Percentiles rank a stretch among this genome's conserved stretches.
Evolutionary conservation across 2,888 invertebrate genomes (phyloP).

Genomic region (Stratiomys singularior): DNA sequence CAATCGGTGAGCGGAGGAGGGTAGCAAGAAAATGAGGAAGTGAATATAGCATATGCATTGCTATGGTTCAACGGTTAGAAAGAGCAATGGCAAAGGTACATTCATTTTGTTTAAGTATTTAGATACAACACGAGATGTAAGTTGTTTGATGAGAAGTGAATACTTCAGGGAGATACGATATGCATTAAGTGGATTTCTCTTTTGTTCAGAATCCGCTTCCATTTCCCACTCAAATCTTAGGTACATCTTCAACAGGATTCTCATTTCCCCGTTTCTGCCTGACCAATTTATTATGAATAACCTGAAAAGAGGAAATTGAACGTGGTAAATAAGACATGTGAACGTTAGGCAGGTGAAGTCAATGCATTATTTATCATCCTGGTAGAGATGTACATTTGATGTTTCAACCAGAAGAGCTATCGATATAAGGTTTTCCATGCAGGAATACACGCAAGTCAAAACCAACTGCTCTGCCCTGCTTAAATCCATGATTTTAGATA

Average conservation of each 20-base stretch:
- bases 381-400: too few species aligned
- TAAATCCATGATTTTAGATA: too few species aligned
- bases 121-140: not conserved
- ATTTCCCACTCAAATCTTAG: not conserved
- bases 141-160: not conserved
- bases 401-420: too few species aligned
- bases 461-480: too few species aligned
- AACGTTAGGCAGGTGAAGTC: too few species aligned
- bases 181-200: not conserved
- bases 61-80: not conserved
- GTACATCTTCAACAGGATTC: not conserved
- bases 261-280: not conserved
- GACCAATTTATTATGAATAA: slow-evolving; percentile 8
- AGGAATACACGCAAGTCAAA: too few species aligned
- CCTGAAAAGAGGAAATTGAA: not conserved
- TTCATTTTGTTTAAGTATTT: not conserved
- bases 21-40: too few species aligned
- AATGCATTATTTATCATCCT: too few species aligned
- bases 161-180: not conserved
- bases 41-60: too few species aligned
- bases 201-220: not conserved
- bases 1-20: too few species aligned
- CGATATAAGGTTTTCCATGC: too few species aligned
- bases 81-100: not conserved
- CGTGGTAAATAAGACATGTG: too few species aligned